Conservation (phyloP, 1,140 invertebrate species). For the Pseudachorutes palmiensis region DNA sequence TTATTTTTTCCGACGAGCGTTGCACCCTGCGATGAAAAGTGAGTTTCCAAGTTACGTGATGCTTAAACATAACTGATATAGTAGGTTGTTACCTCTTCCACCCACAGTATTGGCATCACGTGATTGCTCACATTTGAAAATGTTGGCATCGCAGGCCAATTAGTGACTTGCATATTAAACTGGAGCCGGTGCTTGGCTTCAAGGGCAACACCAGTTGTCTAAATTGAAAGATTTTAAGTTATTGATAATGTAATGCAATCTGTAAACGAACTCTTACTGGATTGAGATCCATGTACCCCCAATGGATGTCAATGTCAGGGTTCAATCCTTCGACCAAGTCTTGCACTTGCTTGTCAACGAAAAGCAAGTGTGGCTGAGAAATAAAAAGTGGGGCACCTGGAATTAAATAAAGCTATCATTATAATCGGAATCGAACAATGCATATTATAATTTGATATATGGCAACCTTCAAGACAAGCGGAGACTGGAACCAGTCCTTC, state of each 20-base stretch:
- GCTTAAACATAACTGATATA: not conserved
- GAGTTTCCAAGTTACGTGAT: not conserved
- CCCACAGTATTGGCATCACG: slow-evolving; percentile 49
- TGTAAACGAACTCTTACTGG: not conserved
- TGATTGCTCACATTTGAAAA: slow-evolving; percentile 45
- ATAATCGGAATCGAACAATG: not conserved
- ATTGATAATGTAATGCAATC: not conserved
- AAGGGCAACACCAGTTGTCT: slow-evolving; percentile 45
- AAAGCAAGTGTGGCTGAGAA: slow-evolving; percentile 10
- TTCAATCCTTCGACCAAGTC: slow-evolving; percentile 7
- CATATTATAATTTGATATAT: not conserved
- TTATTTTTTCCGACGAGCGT: not conserved
- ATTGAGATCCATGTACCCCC: slow-evolving; percentile 10
- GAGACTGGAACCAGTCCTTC: slow-evolving; percentile 3
- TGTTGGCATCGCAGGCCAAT: slow-evolving; percentile 41
- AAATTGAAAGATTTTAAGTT: not conserved
- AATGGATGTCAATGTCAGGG: slow-evolving; percentile 8
- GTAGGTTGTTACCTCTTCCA: slow-evolving; percentile 46
- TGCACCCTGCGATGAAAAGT: not conserved
- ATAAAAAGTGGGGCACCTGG: slow-evolving; percentile 10
- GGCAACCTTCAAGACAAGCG: slow-evolving; percentile 1
- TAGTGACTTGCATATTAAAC: slow-evolving; percentile 48
- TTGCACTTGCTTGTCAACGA: not conserved
- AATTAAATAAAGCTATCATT: not conserved
- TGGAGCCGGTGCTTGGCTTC: slow-evolving; percentile 47